Conservation (phyloP, 1,140 invertebrate species). For the Cotesia chilonis region DNA sequence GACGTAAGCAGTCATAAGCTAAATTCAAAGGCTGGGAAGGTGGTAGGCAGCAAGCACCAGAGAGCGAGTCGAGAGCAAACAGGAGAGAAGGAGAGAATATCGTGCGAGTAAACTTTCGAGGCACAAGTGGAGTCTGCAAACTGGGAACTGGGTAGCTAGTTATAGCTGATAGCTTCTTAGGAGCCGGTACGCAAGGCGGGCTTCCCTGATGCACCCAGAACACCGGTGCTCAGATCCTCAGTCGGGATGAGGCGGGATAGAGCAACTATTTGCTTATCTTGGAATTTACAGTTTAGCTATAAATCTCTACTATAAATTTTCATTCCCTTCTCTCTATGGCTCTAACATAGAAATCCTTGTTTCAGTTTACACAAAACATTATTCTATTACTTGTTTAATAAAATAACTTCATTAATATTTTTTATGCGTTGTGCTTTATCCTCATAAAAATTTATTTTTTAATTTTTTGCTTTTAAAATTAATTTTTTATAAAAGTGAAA, state of each 20-base stretch:
- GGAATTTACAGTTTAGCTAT: conserved; percentile 3
- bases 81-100: background rate
- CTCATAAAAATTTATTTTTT: too few species aligned
- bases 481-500: too few species aligned
- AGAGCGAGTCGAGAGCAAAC: background rate
- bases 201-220: background rate
- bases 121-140: background rate
- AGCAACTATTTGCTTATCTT: background rate
- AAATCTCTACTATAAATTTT: background rate
- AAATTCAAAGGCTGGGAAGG: too few species aligned
- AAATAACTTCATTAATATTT: too few species aligned
- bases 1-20: conserved; percentile 1
- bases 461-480: too few species aligned
- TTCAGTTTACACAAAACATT: background rate
- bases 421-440: too few species aligned
- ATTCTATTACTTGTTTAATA: too few species aligned
- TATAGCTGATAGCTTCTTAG: background rate
- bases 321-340: background rate
- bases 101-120: background rate
- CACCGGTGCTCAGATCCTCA: background rate
- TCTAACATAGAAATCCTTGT: background rate
- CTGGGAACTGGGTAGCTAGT: background rate
- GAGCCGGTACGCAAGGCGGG: background rate
- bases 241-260: background rate
- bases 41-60: background rate